phyloP scores from a whole-genome alignment of 2,888 invertebrate genomes.

The Drosophila meridionalis region DNA sequence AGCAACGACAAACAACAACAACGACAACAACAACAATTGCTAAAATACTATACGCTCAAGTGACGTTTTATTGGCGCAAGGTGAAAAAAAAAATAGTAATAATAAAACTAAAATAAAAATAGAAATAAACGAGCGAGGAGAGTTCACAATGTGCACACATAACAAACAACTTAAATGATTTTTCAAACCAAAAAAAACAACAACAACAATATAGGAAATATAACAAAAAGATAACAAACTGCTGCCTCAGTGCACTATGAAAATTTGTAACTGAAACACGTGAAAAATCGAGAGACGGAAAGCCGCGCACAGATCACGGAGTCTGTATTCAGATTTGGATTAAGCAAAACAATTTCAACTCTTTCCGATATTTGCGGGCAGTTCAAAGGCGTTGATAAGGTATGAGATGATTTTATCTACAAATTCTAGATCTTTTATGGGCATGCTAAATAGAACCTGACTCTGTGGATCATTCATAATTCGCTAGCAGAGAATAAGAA shows the following conservation, averaged over 20 bases:
- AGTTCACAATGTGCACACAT: constrained; percentile 57
- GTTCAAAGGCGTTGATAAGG: constrained; percentile 47
- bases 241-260: constrained; percentile 41
- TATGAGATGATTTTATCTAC: constrained; percentile 9
- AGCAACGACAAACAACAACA: constrained; percentile 44
- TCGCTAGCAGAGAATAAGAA: constrained; percentile 14
- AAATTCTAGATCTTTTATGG: constrained; percentile 29
- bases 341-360: constrained; percentile 24
- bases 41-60: constrained; percentile 56
- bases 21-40: constrained; percentile 38
- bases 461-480: constrained; percentile 43
- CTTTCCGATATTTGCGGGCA: constrained; percentile 3
- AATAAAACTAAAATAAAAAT: constrained; percentile 17
- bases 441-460: constrained; percentile 39
- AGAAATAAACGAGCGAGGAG: constrained; percentile 41
- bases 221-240: constrained; percentile 38
- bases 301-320: constrained; percentile 18
- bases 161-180: constrained; percentile 65
- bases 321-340: constrained; percentile 36
- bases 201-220: constrained; percentile 17
- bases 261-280: constrained; percentile 47
- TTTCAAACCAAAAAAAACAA: constrained; percentile 25
- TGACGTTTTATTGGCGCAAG: constrained; percentile 78
- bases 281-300: constrained; percentile 30
- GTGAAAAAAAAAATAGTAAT: constrained; percentile 46